Evolutionary conservation across 2,797 vertebrate genomes (phyloP).

Genomic region (Pangasius djambal): DNA sequence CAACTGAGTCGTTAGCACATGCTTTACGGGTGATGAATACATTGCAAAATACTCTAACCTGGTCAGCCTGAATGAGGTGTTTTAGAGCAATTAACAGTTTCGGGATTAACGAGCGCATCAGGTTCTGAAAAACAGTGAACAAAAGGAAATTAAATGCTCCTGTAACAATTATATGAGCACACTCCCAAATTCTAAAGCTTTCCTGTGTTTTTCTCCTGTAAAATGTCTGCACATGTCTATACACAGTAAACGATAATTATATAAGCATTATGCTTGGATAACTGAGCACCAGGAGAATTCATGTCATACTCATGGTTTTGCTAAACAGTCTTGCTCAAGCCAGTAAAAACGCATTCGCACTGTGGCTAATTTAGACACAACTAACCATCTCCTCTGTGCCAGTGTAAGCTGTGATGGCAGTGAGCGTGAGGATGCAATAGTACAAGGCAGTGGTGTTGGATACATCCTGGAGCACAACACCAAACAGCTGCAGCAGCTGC

Average conservation of each 20-base stretch:
- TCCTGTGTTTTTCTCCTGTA: neutral
- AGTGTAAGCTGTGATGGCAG: constrained; percentile 74
- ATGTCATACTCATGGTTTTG: neutral
- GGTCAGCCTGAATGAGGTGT: constrained; percentile 80
- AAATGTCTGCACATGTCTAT: neutral
- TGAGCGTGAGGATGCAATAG: constrained; percentile 84
- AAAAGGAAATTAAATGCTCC: constrained; percentile 18
- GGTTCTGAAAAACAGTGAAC: constrained; percentile 69
- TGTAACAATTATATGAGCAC: neutral
- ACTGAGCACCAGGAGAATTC: neutral
- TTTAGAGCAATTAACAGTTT: constrained; percentile 80
- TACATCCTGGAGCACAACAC: constrained; percentile 75
- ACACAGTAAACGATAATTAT: no score
- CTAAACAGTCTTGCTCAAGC: neutral
- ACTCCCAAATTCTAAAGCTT: neutral
- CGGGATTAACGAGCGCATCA: constrained; percentile 82
- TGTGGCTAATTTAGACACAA: neutral
- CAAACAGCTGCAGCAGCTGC: constrained; percentile 83
- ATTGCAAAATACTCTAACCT: constrained; percentile 71
- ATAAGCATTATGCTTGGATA: neutral
- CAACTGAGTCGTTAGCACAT: constrained; percentile 23
- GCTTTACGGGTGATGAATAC: constrained; percentile 19
- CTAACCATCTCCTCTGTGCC: constrained; percentile 84
- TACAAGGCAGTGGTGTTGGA: constrained; percentile 79
- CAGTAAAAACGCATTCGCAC: neutral